Percentiles rank a stretch among this genome's conserved stretches.
Evolutionary conservation across 2,797 vertebrate genomes (phyloP).

Genomic region (Anniella stebbinsi): DNA sequence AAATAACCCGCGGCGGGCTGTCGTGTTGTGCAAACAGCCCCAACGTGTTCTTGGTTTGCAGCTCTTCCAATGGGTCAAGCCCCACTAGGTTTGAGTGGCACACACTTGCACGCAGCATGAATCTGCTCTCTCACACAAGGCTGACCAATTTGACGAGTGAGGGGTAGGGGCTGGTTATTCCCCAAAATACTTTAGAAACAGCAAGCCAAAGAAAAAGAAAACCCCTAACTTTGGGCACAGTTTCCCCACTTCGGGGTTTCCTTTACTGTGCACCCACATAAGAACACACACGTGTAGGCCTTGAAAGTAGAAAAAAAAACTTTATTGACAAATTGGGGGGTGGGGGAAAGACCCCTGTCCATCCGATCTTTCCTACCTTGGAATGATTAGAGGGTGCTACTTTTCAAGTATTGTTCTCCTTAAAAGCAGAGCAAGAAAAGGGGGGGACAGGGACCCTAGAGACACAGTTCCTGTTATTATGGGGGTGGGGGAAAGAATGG

Average conservation of each 20-base stretch:
- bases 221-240: background rate
- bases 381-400: background rate
- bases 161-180: background rate
- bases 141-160: background rate
- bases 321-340: conserved; percentile 25
- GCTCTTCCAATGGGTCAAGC: too few relatives aligned
- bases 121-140: background rate
- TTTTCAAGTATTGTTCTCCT: conserved; percentile 20
- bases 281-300: background rate
- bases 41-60: too few relatives aligned
- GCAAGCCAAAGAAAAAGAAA: background rate
- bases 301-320: conserved; percentile 41
- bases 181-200: background rate
- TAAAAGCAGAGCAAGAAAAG: background rate
- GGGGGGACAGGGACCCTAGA: background rate
- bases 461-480: background rate
- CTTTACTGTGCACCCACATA: background rate
- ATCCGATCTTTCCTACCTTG: background rate
- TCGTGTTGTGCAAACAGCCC: too few relatives aligned
- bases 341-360: background rate
- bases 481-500: background rate
- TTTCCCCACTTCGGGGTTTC: too few relatives aligned
- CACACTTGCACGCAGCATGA: background rate
- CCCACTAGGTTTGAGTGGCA: too few relatives aligned
- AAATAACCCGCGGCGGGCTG: too few relatives aligned